A percentile compares a stretch with the other conserved stretches of the same genome.
phyloP scores from a whole-genome alignment of 2,113 vertebrate genomes.

The Corythornis madagascariensis region DNA sequence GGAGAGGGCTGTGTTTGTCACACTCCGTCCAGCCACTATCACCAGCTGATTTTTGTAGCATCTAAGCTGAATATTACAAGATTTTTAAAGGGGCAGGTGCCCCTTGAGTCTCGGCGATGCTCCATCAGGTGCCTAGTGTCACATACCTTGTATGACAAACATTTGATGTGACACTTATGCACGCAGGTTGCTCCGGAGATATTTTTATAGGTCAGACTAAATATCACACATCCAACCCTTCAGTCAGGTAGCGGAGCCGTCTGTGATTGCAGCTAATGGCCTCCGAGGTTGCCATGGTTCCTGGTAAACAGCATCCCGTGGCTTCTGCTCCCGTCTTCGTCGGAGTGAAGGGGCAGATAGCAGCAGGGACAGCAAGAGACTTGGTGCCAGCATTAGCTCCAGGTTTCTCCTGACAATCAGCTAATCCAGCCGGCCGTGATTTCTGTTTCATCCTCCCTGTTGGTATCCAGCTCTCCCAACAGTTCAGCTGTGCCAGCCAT shows the following conservation, averaged over 20 bases:
- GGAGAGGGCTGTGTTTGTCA: neutral
- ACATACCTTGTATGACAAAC: slow-evolving; percentile 51
- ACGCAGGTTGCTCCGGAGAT: slow-evolving; percentile 65
- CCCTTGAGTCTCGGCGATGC: neutral
- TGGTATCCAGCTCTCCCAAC: neutral
- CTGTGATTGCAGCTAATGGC: slow-evolving; percentile 37
- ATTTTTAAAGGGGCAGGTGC: neutral
- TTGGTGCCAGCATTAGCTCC: neutral
- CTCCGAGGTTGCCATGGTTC: slow-evolving; percentile 5
- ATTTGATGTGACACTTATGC: slow-evolving; percentile 66
- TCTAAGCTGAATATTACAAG: neutral
- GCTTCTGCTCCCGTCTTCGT: neutral
- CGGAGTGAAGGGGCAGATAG: rapidly evolving
- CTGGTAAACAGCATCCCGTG: slow-evolving; percentile 10
- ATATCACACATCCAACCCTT: slow-evolving; percentile 66
- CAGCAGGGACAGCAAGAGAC: neutral
- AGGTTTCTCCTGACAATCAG: rapidly evolving
- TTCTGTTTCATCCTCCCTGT: neutral
- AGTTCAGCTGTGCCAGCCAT: rapidly evolving
- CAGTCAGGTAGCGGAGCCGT: slow-evolving; percentile 28
- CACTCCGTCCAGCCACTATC: neutral
- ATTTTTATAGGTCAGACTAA: slow-evolving; percentile 71
- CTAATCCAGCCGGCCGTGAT: rapidly evolving
- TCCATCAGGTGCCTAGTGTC: slow-evolving; percentile 43
- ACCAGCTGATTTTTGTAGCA: neutral